These are phyloP conservation scores for Eospalax fontanierii DNA, from an alignment of 2,797 vertebrate species.

Conservation along the genomic window DNA sequence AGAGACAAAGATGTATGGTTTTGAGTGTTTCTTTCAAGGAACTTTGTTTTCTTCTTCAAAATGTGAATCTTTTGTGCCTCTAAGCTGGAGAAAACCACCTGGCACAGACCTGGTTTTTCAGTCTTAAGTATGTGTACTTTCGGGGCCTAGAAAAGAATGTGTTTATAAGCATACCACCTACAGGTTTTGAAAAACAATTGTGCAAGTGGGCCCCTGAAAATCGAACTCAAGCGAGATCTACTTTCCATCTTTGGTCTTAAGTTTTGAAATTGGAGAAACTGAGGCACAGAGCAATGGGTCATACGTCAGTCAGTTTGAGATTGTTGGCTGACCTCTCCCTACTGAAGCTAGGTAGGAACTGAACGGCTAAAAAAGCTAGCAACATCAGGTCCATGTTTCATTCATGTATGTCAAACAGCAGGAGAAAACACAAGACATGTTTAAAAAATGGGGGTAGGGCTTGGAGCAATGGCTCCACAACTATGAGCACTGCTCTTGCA, in stretches of 20 bases:
- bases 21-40: constrained; percentile 32
- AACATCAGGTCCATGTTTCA: neutral
- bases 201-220: neutral
- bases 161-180: neutral
- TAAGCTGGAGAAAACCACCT: neutral
- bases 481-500: neutral
- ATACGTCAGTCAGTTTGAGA: neutral
- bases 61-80: neutral
- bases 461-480: neutral
- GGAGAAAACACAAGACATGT: neutral
- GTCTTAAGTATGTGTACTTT: neutral
- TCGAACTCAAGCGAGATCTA: neutral
- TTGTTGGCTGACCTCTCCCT: neutral
- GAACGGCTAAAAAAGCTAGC: neutral
- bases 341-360: neutral
- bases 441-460: too few species aligned
- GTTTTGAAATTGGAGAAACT: constrained; percentile 42
- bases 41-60: constrained; percentile 54
- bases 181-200: neutral
- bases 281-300: neutral
- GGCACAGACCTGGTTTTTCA: neutral
- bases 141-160: neutral
- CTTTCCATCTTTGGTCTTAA: neutral
- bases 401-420: neutral
- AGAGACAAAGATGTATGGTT: constrained; percentile 1